Evolutionary conservation across 2,888 invertebrate genomes (phyloP).

Genomic region (Synergus japonicus): DNA sequence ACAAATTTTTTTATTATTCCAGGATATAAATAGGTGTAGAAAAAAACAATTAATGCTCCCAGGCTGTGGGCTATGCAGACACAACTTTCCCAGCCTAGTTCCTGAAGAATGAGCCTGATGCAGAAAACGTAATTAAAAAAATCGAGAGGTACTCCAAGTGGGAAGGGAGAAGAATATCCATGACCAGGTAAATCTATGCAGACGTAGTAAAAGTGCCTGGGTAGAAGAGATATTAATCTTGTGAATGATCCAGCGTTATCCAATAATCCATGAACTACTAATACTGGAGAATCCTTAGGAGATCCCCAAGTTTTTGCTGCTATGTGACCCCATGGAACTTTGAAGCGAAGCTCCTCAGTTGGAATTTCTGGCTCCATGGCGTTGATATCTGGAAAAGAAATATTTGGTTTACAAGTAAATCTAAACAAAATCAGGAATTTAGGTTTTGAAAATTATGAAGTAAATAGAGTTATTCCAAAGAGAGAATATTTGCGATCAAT

Average conservation of each 20-base stretch:
- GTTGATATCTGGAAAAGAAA: background rate
- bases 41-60: conserved; percentile 77
- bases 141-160: conserved; percentile 71
- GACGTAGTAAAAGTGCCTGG: conserved; percentile 71
- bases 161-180: conserved; percentile 76
- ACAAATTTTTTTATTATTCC: conserved; percentile 75
- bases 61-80: conserved; percentile 76
- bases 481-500: background rate
- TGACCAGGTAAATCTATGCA: conserved; percentile 78
- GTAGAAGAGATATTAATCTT: conserved; percentile 71
- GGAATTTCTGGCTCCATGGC: background rate
- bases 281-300: conserved; percentile 55
- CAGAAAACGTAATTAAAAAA: conserved; percentile 67
- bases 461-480: background rate
- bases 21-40: conserved; percentile 75
- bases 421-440: background rate
- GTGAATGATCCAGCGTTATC: conserved; percentile 78
- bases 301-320: conserved; percentile 77
- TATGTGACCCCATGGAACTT: conserved; percentile 81
- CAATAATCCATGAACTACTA: conserved; percentile 72
- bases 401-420: background rate
- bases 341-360: conserved; percentile 75
- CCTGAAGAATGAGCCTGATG: conserved; percentile 68
- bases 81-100: conserved; percentile 74
- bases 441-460: background rate